A percentile compares a stretch with the other conserved stretches of the same genome.
Evolutionary conservation across 2,797 vertebrate species (phyloP).

Genomic region (Halcyon leucocephala): DNA sequence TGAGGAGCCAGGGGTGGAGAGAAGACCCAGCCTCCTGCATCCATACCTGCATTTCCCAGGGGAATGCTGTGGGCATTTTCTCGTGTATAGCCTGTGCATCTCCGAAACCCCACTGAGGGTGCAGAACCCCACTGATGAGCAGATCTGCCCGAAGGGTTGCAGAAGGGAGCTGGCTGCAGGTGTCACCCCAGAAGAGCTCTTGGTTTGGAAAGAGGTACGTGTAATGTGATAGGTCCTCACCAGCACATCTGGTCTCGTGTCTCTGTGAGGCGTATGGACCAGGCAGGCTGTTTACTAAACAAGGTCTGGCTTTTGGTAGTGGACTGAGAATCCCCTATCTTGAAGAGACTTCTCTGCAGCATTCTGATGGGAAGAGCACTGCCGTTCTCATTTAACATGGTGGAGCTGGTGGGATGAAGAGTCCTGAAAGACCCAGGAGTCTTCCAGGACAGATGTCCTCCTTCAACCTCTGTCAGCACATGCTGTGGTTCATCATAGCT

Average conservation of each 20-base stretch:
- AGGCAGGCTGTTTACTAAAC: background rate
- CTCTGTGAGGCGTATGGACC: background rate
- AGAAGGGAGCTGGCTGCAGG: background rate
- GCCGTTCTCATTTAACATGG: background rate
- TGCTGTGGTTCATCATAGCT: background rate
- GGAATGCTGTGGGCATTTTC: background rate
- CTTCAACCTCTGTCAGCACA: background rate
- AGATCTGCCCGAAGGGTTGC: background rate
- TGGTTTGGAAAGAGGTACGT: rapidly evolving
- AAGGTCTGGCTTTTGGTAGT: background rate
- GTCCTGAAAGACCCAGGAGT: background rate
- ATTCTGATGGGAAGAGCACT: background rate
- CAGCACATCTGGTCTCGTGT: background rate
- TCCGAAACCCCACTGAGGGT: rapidly evolving
- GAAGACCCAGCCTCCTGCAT: background rate
- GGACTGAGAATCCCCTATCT: rapidly evolving
- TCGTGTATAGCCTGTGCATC: background rate
- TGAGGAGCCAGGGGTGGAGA: background rate
- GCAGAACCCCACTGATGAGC: background rate
- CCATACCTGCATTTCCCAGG: background rate
- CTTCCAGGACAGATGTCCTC: background rate
- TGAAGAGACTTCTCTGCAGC: background rate
- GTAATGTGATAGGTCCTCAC: background rate
- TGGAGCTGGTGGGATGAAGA: background rate
- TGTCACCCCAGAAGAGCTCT: background rate